Percentiles rank a stretch among this genome's conserved stretches.
Conservation (phyloP, 2,888 invertebrate species). For the Arge pagana region DNA sequence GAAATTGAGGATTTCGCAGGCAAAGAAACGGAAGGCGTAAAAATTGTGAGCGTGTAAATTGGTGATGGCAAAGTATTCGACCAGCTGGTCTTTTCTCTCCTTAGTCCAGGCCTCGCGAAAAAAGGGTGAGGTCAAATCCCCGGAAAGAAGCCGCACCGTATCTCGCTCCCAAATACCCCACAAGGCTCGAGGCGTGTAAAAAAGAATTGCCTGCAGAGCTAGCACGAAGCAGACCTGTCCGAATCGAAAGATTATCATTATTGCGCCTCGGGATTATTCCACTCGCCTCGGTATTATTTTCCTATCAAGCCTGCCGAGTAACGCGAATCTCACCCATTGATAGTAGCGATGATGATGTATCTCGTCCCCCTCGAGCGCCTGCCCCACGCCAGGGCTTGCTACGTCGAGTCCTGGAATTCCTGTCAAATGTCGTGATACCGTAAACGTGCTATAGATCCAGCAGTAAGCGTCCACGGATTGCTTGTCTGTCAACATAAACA, state of each 20-base stretch:
- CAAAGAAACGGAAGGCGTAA: slow-evolving; percentile 69
- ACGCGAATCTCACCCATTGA: slow-evolving; percentile 72
- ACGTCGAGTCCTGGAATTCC: slow-evolving; percentile 62
- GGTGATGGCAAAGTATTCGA: slow-evolving; percentile 64
- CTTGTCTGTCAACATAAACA: slow-evolving; percentile 58
- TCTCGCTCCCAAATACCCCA: slow-evolving; percentile 77
- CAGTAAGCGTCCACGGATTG: slow-evolving; percentile 76
- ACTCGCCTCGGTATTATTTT: too few relatives aligned
- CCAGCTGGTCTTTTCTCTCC: slow-evolving; percentile 62
- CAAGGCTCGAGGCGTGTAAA: slow-evolving; percentile 72
- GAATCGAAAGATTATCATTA: background rate
- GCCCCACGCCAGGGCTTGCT: slow-evolving; percentile 63
- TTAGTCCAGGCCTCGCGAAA: slow-evolving; percentile 64
- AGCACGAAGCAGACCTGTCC: slow-evolving; percentile 65
- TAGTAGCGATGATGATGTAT: slow-evolving; percentile 69
- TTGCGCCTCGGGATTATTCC: background rate
- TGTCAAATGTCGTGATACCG: slow-evolving; percentile 54
- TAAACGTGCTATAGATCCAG: slow-evolving; percentile 79
- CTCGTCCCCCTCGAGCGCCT: slow-evolving; percentile 54
- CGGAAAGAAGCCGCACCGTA: slow-evolving; percentile 64
- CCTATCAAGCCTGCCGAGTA: background rate
- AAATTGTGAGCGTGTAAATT: slow-evolving; percentile 65
- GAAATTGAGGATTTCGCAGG: slow-evolving; percentile 77
- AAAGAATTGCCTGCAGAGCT: slow-evolving; percentile 69
- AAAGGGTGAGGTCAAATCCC: slow-evolving; percentile 64